Conservation (phyloP, 2,113 vertebrate genomes). For the Etheostoma spectabile region DNA sequence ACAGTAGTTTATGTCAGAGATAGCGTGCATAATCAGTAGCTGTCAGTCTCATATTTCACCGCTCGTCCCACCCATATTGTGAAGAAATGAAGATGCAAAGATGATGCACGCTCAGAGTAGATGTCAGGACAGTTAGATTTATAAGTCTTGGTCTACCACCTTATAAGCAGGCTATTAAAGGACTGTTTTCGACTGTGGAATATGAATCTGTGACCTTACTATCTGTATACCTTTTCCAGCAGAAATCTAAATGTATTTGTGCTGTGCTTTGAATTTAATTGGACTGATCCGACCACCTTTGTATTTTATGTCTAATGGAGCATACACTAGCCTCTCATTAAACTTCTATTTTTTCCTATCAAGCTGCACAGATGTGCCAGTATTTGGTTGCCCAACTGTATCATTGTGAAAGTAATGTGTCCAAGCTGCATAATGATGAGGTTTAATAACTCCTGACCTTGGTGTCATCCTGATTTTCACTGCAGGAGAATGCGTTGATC, state of each 20-base stretch:
- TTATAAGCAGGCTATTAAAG: neutral
- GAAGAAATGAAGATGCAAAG: conserved; percentile 6
- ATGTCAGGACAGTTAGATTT: conserved; percentile 13
- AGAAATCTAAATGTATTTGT: conserved; percentile 15
- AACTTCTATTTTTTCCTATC: conserved; percentile 36
- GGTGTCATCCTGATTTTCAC: conserved; percentile 18
- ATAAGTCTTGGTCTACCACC: neutral
- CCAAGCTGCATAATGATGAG: neutral
- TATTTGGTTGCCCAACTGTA: conserved; percentile 5
- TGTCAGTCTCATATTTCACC: neutral
- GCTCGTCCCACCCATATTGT: neutral
- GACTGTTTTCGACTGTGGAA: neutral
- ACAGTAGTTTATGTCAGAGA: conserved; percentile 1
- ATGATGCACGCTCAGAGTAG: neutral
- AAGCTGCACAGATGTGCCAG: neutral
- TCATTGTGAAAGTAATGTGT: neutral
- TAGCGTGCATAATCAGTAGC: neutral
- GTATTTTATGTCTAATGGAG: neutral
- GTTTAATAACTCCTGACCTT: conserved; percentile 15
- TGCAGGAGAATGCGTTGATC: conserved; percentile 92
- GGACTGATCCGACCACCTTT: neutral
- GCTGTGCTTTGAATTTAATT: conserved; percentile 17
- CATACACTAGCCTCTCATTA: conserved; percentile 18
- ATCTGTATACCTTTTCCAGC: neutral
- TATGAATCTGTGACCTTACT: conserved; percentile 1